Evolutionary conservation across 2,113 vertebrate genomes (phyloP), one percentile per base, ranked within the genome.

Genomic region (Bostrychus sinensis): DNA sequence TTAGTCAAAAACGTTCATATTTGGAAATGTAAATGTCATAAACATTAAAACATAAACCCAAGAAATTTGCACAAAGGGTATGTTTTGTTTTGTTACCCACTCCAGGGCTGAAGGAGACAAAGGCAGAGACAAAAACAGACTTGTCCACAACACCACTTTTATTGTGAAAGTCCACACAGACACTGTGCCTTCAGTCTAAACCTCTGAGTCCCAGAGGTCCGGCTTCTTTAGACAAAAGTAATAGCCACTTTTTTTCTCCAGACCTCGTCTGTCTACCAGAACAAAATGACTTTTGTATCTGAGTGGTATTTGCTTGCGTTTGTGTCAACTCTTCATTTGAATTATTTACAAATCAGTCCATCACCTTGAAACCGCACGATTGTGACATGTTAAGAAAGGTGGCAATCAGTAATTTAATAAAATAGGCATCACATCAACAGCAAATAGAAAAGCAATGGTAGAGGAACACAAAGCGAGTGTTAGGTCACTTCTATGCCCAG

Each of bases 301-400:
- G n/a, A n/a, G n/a, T n/a, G n/a, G n/a, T n/a, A n/a, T n/a, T n/a
- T n/a, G n/a, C n/a, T n/a, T n/a, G n/a, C n/a, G n/a, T 45, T 46
- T 57, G 13, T 25, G 55, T 61, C 34, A 38, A 68, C 59, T 19
- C 45, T 14, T n/a, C 50, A 59, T 62, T 23, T 69, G 41, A 61
- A 70, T 55, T 82, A 88, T 89, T 83, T 89, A 88, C 87, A 86
- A 70, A 77, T 63, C 61, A 28, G 12, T 32, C 39, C 19, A 53
- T 17, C 30, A 11, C 12, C 38, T 36, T 14, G 12, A 39, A 56
- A 63, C 43, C 66, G 70, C 72, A 57, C 13, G 0, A 9, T 54
- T 39, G 20, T 42, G 19, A 63, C 22, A 48, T 36, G 69, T 14
- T 70, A 73, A 43, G 26, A 23, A 56, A 53, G 51, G 76, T 30